A percentile compares a stretch with the other conserved stretches of the same genome.
Conservation (phyloP, 2,113 vertebrate species). For the Pterocles orientalis region DNA sequence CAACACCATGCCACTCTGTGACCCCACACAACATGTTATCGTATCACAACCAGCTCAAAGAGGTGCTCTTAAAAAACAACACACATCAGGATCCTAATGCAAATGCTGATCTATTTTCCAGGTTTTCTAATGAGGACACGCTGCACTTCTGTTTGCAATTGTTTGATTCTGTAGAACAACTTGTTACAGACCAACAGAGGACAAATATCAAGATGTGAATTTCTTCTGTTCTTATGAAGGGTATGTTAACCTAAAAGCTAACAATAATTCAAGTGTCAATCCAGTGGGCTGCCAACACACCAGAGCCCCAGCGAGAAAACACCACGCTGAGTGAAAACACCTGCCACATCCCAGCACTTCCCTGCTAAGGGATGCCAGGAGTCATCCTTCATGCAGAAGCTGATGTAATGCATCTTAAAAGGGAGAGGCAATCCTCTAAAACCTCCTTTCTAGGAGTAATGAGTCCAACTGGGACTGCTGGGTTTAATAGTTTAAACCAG, state of each 20-base stretch:
- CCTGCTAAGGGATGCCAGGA: neutral
- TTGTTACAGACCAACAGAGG: neutral
- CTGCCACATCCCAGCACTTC: neutral
- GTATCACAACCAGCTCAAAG: neutral
- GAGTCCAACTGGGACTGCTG: neutral
- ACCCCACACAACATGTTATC: neutral
- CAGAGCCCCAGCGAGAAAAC: neutral
- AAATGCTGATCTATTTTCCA: neutral
- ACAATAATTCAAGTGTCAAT: neutral
- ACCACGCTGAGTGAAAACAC: neutral
- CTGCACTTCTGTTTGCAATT: neutral
- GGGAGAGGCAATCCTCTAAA: neutral
- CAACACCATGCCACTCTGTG: neutral
- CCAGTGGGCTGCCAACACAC: neutral
- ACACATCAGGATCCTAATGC: neutral
- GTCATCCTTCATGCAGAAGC: neutral
- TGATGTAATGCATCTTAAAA: constrained; percentile 7
- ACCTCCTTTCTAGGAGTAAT: neutral
- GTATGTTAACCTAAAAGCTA: neutral
- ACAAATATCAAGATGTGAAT: neutral
- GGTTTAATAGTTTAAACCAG: neutral
- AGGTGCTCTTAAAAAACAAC: neutral
- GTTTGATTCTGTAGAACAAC: neutral
- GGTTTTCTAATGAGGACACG: neutral
- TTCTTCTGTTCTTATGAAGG: neutral